These are phyloP conservation scores for Callyntrura guangdongensis DNA, from an alignment of 2,888 invertebrate species.

Conservation along the genomic window DNA sequence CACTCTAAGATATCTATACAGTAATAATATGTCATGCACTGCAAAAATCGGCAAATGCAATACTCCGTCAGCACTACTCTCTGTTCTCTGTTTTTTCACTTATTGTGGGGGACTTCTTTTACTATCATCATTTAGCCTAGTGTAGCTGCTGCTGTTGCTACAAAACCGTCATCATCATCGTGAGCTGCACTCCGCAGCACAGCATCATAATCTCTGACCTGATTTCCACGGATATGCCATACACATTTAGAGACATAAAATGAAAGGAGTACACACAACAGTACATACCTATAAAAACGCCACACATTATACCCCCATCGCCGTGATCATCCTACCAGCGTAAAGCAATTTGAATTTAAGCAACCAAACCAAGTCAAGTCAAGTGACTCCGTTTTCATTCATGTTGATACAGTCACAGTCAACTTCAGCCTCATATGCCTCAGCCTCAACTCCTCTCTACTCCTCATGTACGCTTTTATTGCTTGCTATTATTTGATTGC, in stretches of 20 bases:
- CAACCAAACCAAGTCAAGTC: constrained; percentile 68
- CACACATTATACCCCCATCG: constrained; percentile 14
- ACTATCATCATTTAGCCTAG: too few relatives aligned
- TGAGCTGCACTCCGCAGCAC: constrained; percentile 41
- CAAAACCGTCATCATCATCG: constrained; percentile 49
- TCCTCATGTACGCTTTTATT: neutral
- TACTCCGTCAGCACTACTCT: neutral
- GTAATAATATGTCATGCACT: constrained; percentile 49
- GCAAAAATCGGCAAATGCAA: constrained; percentile 23
- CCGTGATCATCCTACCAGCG: neutral
- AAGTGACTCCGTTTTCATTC: constrained; percentile 61
- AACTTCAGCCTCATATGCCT: neutral
- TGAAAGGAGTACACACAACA: constrained; percentile 67
- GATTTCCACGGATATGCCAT: constrained; percentile 76
- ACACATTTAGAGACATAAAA: constrained; percentile 63
- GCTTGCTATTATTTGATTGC: constrained; percentile 56
- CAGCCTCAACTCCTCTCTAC: neutral
- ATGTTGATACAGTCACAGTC: constrained; percentile 48
- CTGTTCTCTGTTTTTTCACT: neutral
- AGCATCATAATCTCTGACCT: constrained; percentile 76
- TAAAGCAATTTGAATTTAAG: constrained; percentile 62
- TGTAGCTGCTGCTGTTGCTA: neutral
- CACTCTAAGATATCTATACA: constrained; percentile 24
- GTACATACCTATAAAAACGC: neutral
- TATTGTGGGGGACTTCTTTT: too few relatives aligned